Percentiles rank a stretch among this genome's conserved stretches.
phyloP scores from a whole-genome alignment of 2,797 vertebrate genomes.

The Sebastiscus albofasciatus region DNA sequence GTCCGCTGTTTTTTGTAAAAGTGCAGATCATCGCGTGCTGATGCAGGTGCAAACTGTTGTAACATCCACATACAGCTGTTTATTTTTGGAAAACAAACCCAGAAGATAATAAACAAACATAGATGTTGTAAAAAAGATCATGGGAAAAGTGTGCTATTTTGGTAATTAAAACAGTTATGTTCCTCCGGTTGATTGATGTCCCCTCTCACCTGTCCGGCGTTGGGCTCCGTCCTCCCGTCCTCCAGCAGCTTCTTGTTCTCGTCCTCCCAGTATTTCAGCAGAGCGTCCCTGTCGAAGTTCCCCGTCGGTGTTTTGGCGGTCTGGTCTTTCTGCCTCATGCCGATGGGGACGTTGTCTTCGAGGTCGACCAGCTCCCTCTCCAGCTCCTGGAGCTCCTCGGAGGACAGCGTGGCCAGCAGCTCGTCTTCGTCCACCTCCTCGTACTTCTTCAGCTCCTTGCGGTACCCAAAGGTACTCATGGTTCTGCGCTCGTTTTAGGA shows the following conservation, averaged over 20 bases:
- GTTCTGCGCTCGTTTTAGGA: not conserved
- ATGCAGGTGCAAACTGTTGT: not conserved
- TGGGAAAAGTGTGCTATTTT: not conserved
- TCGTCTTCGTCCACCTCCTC: constrained; percentile 92
- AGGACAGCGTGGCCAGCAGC: constrained; percentile 88
- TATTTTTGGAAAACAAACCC: not conserved
- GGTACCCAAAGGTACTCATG: constrained; percentile 90
- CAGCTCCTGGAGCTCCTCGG: constrained; percentile 91
- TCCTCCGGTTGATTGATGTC: not conserved
- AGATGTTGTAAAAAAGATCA: not conserved
- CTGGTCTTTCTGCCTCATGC: constrained; percentile 90
- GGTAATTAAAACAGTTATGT: not conserved
- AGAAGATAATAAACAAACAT: not conserved
- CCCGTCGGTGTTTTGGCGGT: constrained; percentile 86
- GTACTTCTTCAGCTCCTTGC: constrained; percentile 87
- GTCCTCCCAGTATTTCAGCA: constrained; percentile 91
- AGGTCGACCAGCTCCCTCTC: constrained; percentile 89
- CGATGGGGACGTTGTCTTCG: constrained; percentile 86
- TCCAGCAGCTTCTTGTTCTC: constrained; percentile 87
- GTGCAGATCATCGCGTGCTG: not conserved
- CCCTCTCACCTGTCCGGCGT: constrained; percentile 36
- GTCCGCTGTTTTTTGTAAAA: not conserved
- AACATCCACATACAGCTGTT: not conserved
- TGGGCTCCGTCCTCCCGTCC: not conserved
- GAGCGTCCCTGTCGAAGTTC: constrained; percentile 86